Base-by-base conservation (phyloP, 2,113 vertebrate genomes). In the Eubucco bourcierii region DNA sequence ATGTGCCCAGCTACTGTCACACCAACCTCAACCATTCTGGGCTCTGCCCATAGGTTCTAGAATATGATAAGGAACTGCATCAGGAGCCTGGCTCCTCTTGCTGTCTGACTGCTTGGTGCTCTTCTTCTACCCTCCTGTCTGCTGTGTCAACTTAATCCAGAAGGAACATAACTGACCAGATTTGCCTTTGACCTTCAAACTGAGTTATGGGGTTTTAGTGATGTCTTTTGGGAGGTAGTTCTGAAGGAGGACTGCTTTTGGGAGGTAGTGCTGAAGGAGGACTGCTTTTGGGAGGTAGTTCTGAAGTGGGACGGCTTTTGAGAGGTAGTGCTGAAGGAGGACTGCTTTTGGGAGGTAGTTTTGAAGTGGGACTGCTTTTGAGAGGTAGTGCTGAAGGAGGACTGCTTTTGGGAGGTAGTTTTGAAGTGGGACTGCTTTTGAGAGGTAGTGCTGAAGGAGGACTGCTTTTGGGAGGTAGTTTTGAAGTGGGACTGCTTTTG, bases 51-150 rank as follows among this genome's bases (percentile, higher is more conserved):
- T 24, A 7, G 6, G 63, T 59, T 33, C 63, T 56, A 16, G 28
- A 5, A 2, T 9, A 2, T 2, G 14, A 68, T 15, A 16, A 55
- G 18, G 28, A 28, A 1, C 46, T 8, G 7, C 0, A 0, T 17
- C 8, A n/a, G 21, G 59, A 84, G 59, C 59, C 58, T 21, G 7
- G 21, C 23, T 58, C 47, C 23, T 46, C 4, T 16, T 65, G 59
- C 64, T 53, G 10, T 61, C n/a, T 50, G 55, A 3, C 33, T 64
- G 5, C 31, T 52, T 37, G 73, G 28, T 19, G n/a, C 17, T 55
- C 7, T 23, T 80, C 71, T 76, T 66, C 52, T 31, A 4, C 20
- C 10, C 12, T 76, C 4, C 33, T 18, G 15, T 21, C 29, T 56
- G 10, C 28, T 7, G 3, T 73, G 17, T 15, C 52, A 34, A 24